Base-by-base conservation (phyloP, 23 tunicate species). In the Corella eumyota region DNA sequence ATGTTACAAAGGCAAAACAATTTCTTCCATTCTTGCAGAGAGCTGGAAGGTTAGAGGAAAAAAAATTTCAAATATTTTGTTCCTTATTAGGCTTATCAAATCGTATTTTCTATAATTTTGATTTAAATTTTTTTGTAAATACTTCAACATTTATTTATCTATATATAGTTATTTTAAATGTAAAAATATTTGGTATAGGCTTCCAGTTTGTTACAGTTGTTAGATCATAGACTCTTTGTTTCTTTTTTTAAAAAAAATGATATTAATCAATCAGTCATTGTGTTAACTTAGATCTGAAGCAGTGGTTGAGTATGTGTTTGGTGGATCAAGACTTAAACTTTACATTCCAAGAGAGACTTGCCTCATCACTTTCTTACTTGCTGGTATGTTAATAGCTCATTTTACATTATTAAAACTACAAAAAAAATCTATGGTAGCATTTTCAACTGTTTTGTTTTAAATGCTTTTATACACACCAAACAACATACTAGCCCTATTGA, bases 271-370 rank as follows among this genome's bases (percentile, higher is more conserved):
- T 15, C 48, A 9, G 15, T 9, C 48, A n/a, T n/a, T n/a, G n/a
- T n/a, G n/a, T 77, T 15, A 30, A 19, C 34, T 6, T 64, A 90
- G 91, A 58, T 75, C 85, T 3, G 98, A 92, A 50, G 98, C 98
- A 11, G 73, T 92, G 26, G 98, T 92, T 34, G 98, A 92, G 36
- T 82, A 92, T 60, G 94, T 92, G 23, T 92, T 92, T 76, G 77
- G 93, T 0, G 98, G 98, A 58, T 92, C 98, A 1, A 60, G 98
- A 2, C 73, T 92, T 19, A 92, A 92, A 62, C 67, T 92, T 3
- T 92, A 68, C 76, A 36, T 92, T 46, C 98, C 98, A 32, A 71
- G 67, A 23, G 98, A 92, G 52, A 78, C 98, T 44, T 76, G 98
- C 36, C 69, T 92, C 30, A 76, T 92, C 61, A 92, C 98, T 6